A percentile compares a stretch with the other conserved stretches of the same genome.
Conservation (phyloP, 2,888 invertebrate genomes). For the Coecobrya sp. region DNA sequence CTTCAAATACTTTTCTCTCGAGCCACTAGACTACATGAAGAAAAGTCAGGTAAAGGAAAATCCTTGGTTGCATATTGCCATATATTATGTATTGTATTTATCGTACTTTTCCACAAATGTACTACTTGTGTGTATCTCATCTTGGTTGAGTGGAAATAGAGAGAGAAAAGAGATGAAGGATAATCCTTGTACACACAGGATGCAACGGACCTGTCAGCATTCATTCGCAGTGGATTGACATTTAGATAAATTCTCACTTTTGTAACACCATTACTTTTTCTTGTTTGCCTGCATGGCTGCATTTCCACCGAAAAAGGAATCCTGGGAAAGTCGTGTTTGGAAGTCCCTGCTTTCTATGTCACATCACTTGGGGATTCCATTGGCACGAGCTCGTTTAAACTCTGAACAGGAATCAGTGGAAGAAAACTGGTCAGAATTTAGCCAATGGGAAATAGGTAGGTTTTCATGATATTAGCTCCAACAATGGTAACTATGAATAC, state of each 20-base stretch:
- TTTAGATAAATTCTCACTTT: too few relatives aligned
- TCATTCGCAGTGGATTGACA: too few relatives aligned
- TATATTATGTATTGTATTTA: too few relatives aligned
- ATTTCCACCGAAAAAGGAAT: conserved; percentile 74
- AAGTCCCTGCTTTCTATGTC: conserved; percentile 99
- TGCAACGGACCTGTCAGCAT: background rate
- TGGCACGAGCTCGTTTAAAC: conserved; percentile 92
- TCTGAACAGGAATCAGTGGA: conserved; percentile 94
- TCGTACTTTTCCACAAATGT: too few relatives aligned
- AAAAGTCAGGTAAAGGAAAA: conserved; percentile 91
- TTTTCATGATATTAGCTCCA: too few relatives aligned
- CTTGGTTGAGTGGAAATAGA: background rate
- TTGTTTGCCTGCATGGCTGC: background rate
- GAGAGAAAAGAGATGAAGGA: background rate
- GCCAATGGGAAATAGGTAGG: conserved; percentile 95
- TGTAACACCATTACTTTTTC: background rate
- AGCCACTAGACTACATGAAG: conserved; percentile 92
- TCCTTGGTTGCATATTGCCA: too few relatives aligned
- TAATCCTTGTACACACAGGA: background rate
- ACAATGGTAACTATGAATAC: too few relatives aligned
- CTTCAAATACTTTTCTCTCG: conserved; percentile 87
- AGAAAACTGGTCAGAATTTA: conserved; percentile 97
- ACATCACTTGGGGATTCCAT: conserved; percentile 94
- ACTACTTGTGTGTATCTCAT: too few relatives aligned
- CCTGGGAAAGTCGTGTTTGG: conserved; percentile 97